Evolutionary conservation across 2,797 vertebrate genomes (phyloP).

Genomic region (Podargus strigoides): DNA sequence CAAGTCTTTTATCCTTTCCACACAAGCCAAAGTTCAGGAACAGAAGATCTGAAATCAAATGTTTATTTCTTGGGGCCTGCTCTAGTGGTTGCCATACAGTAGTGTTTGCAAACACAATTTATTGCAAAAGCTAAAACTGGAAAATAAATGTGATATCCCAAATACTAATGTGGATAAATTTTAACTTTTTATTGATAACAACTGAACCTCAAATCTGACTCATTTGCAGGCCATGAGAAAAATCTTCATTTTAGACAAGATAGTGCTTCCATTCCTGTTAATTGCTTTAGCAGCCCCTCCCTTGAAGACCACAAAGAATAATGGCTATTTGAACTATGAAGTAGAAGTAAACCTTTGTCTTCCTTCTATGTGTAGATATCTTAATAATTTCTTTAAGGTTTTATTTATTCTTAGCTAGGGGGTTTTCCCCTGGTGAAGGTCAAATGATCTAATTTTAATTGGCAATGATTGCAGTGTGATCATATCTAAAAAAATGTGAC

Average conservation of each 20-base stretch:
- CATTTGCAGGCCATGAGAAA: neutral
- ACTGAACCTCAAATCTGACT: neutral
- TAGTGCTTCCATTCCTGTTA: neutral
- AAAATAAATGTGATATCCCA: neutral
- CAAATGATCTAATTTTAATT: slow-evolving; percentile 10
- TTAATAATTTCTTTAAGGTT: too few relatives aligned
- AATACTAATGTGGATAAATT: neutral
- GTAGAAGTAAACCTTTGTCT: neutral
- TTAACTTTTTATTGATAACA: neutral
- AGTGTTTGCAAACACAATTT: neutral
- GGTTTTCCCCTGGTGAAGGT: neutral
- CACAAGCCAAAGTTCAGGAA: neutral
- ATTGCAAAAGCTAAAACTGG: neutral
- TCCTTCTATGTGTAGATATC: neutral
- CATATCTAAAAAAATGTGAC: neutral
- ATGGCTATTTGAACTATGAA: neutral
- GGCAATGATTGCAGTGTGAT: neutral
- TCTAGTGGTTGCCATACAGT: neutral
- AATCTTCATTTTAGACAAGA: neutral
- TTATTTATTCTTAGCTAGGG: neutral
- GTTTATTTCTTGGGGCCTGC: neutral
- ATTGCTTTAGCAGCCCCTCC: neutral
- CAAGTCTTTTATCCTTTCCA: neutral
- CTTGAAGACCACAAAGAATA: neutral
- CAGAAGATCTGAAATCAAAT: neutral